Evolutionary conservation across 35 echinoderm and acorn worm genomes (phyloP).

Genomic region (Ptychodera flava): DNA sequence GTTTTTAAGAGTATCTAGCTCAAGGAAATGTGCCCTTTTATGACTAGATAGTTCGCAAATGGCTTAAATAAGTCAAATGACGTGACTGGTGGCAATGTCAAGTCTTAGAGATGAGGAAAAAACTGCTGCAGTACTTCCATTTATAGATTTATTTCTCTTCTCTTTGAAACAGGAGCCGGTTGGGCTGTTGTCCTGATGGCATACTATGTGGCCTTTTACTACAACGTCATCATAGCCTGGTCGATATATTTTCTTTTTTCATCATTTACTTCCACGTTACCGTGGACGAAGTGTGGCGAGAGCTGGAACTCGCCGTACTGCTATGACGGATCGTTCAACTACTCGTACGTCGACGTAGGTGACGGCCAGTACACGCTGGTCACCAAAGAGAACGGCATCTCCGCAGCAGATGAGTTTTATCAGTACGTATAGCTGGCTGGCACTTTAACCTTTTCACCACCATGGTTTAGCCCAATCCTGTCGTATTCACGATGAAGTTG

Average conservation of each 20-base stretch:
- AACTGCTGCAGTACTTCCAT: too few relatives aligned
- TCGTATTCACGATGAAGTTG: background rate
- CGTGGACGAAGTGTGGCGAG: constrained; percentile 48
- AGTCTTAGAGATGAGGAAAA: too few relatives aligned
- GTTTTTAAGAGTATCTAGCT: too few relatives aligned
- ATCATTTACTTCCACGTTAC: constrained; percentile 39
- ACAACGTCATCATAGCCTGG: constrained; percentile 73
- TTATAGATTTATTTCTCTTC: too few relatives aligned
- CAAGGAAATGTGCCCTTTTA: too few relatives aligned
- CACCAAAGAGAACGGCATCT: constrained; percentile 27
- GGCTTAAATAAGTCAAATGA: too few relatives aligned
- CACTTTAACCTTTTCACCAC: too few relatives aligned
- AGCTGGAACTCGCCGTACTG: constrained; percentile 55
- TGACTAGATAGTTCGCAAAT: too few relatives aligned
- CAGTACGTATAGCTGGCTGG: constrained; percentile 25
- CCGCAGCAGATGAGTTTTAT: constrained; percentile 50
- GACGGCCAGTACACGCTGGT: constrained; percentile 20
- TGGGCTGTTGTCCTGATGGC: constrained; percentile 70
- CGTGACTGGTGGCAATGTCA: too few relatives aligned
- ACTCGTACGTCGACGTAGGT: constrained; percentile 13
- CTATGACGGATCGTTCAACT: constrained; percentile 40
- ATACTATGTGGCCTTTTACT: constrained; percentile 69
- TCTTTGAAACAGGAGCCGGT: constrained; percentile 54
- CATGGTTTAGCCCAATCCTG: background rate
- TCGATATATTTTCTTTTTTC: constrained; percentile 64